Evolutionary conservation across 2,113 vertebrate genomes (phyloP), one percentile per base, ranked within the genome.

Genomic region (Mesembrinibis cayennensis): DNA sequence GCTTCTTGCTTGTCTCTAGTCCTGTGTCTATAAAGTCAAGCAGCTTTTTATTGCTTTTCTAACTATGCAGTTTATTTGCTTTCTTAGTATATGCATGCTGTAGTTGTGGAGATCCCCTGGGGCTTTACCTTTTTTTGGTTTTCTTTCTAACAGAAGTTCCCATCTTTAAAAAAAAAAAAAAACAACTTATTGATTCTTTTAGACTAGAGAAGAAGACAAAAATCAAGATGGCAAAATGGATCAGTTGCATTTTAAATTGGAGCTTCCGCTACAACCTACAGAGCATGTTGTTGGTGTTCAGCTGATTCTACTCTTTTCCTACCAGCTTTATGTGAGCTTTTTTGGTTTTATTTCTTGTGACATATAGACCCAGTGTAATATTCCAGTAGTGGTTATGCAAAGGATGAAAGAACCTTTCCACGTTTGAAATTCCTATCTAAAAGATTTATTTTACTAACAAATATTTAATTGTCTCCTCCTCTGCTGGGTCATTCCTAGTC

Each of bases 141-240:
- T 78, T 44, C 16, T 84, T 92, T 82, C 44, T 66, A 73, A 78
- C 16, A 73, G 22, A 76, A 59, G 30, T 76, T 86, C 21, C 42
- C 6, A 1, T 81, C 34, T 87, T 82, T 25, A 19, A 66, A 73
- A 90, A 61, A 73, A 90, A 61, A 70, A 22, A 90, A 61, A 73
- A 90, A 61, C 66, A 22, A 81, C 15, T 65, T 70, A 36, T 30
- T 92, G 52, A 47, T 40, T 92, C 67, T 77, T 85, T 47, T 95
- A 99, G 99, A 97, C 97, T n/a, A 98, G 98, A 96, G 99, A 99
- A 95, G 99, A 99, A 78, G 99, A 99, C 95, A 97, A 86, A 72
- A 99, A 99, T 96, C 98, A 98, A 87, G 99, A 99, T 90, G 99
- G 99, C 20, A 99, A 99, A 89, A 94, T 98, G 97, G 99, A 99